Base-by-base conservation (phyloP, 2,113 vertebrate genomes). In the Notarius lentiginosus region DNA sequence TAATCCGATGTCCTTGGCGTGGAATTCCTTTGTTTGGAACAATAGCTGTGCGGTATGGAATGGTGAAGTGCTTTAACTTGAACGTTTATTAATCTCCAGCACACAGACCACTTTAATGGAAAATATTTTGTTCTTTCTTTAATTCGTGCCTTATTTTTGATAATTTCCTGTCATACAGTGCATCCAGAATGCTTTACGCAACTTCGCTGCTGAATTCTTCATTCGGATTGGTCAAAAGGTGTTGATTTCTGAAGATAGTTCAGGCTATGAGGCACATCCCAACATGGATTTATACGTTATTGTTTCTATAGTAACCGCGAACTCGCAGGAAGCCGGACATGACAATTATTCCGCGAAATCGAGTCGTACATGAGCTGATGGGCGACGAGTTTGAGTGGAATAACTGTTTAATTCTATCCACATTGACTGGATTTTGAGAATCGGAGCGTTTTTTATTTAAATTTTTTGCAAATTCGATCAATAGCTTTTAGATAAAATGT, bases 1-100 rank as follows among this genome's bases (percentile, higher is more conserved):
- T 96, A 96, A 96, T 96, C 96, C 94, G 91, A 91, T 93, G 93
- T 94, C 94, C 94, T 95, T 95, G 93, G 84, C 89, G 83, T 86
- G 93, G 95, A 95, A 96, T 96, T 93, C 92, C 91, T 94, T 92
- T 94, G 89, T 94, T 94, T 92, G 91, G 93, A 84, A 84, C 53
- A 75, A 60, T 75, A 47, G 65, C 49, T 75, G 5, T 60, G 83
- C 61, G 20, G 55, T 75, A 12, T 60, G n/a, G 55, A 61, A 56
- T 17, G 9, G 27, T 56, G 15, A 47, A 12, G 17, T 18, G 56
- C 79, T 60, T 10, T 61, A 47, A 47, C 56, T 34, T 41, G 53
- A n/a, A 30, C 27, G 11, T 34, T 17, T 58, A 10, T 58, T 61
- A 4, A 81, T 41, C 24, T 61, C 2, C 41, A 24, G 77, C 55